Conservation (phyloP, 2,797 vertebrate species). For the Florisuga fusca region DNA sequence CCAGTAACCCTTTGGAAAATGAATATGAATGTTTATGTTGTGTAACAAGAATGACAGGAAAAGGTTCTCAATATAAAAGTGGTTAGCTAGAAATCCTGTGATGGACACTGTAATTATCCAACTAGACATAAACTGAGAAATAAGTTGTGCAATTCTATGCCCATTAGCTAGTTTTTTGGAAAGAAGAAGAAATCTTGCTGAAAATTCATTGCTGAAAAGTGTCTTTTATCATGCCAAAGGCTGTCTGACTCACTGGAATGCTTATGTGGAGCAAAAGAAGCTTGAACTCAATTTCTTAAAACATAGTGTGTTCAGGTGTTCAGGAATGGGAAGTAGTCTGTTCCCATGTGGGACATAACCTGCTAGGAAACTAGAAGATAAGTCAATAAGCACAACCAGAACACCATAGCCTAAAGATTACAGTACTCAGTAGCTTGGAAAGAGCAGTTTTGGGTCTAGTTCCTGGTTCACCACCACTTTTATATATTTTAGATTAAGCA, state of each 20-base stretch:
- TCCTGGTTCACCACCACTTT: background rate
- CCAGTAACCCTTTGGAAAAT: slow-evolving; percentile 33
- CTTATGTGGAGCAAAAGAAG: background rate
- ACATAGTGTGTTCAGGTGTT: background rate
- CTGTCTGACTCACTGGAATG: background rate
- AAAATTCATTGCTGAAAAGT: background rate
- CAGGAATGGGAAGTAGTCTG: background rate
- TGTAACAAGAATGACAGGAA: background rate
- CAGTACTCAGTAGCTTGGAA: background rate
- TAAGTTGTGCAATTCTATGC: background rate
- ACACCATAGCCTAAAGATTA: background rate
- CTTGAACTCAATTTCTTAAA: background rate
- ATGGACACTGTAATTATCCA: background rate
- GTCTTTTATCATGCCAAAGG: background rate
- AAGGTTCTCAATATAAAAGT: background rate
- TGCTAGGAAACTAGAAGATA: background rate
- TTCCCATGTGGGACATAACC: background rate
- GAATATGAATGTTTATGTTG: slow-evolving; percentile 38
- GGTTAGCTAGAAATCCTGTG: slow-evolving; percentile 10
- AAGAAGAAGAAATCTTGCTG: background rate
- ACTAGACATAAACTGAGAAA: background rate
- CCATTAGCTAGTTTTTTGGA: background rate
- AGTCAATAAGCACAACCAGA: background rate
- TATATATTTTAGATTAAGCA: background rate
- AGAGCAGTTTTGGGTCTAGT: background rate